Conservation (phyloP, 2,888 invertebrate species). For the Caenorhabditis sp. region DNA sequence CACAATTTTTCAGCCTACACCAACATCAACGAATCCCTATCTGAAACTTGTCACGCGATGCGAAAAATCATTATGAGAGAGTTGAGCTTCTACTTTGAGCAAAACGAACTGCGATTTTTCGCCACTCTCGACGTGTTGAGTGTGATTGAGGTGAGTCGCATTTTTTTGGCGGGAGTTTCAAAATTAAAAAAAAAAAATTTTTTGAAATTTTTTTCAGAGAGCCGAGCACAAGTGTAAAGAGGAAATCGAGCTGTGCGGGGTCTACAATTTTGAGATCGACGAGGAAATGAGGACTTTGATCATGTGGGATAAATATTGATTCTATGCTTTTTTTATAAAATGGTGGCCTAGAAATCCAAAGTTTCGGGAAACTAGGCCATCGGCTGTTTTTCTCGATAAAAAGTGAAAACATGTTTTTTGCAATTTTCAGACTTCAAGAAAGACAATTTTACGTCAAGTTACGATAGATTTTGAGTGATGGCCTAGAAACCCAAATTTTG, state of each 20-base stretch:
- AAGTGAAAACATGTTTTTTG: too few relatives aligned
- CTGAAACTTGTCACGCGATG: slow-evolving; percentile 33
- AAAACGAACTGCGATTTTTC: slow-evolving; percentile 10
- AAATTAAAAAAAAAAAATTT: neutral
- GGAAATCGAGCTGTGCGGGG: slow-evolving; percentile 37
- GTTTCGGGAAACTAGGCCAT: too few relatives aligned
- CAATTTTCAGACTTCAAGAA: too few relatives aligned
- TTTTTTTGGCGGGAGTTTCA: neutral
- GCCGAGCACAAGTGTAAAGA: slow-evolving; percentile 50
- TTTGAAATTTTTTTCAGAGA: slow-evolving; percentile 9
- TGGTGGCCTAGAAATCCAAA: too few relatives aligned
- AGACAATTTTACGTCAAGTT: too few relatives aligned
- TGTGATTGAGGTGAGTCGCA: slow-evolving; percentile 27
- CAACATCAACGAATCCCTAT: slow-evolving; percentile 24
- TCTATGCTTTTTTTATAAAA: too few relatives aligned
- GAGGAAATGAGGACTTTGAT: slow-evolving; percentile 47
- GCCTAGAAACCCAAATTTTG: too few relatives aligned
- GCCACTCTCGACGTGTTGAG: slow-evolving; percentile 27
- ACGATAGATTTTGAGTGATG: too few relatives aligned
- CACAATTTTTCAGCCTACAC: slow-evolving; percentile 20
- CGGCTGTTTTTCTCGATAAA: too few relatives aligned
- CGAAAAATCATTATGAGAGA: slow-evolving; percentile 26
- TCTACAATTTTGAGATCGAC: slow-evolving; percentile 42
- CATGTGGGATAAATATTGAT: slow-evolving; percentile 44
- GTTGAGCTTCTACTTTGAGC: slow-evolving; percentile 27